Base-by-base conservation (phyloP, 2,888 invertebrate genomes). In the Mythimna impura region DNA sequence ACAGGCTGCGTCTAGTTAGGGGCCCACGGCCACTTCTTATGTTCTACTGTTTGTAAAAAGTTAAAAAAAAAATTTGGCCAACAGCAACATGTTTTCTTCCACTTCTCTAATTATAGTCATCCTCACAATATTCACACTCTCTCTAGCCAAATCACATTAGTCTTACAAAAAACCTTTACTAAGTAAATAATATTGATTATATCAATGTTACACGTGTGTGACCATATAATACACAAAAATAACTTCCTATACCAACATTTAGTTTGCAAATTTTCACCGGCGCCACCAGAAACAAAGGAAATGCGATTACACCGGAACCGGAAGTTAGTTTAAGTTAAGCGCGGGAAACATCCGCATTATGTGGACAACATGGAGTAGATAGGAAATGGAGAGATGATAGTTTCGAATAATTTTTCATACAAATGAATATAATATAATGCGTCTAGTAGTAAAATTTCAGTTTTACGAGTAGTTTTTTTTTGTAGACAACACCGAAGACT, bases 261-360 rank as follows among this genome's bases (percentile, higher is more conserved):
- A 83, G 88, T 86, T 83, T 90, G 88, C 87, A 89, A 90, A 91
- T 93, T 93, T 93, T 89, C 89, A 90, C 73, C 66, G 74, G 88
- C 86, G 86, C 79, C 87, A 84, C 86, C 89, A 89, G 89, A 87
- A 90, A 90, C 91, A 91, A 91, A 91, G 95, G 94, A 94, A 95
- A 95, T 94, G 89, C 90, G 91, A 94, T 94, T 94, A 94, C 90
- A 91, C 83, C 89, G 90, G 88, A 89, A 91, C 88, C 91, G 94
- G 94, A 95, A 93, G 94, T 94, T 93, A 91, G 93, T 93, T 92
- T 92, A 93, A 94, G 90, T 94, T 93, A 84, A 89, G 86, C 87
- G 86, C 87, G 88, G 86, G 85, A 88, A 89, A 89, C 89, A 87
- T 91, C 89, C 91, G 89, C 86, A 83, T 84, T 89, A 88, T 89